Evolutionary conservation across 2,888 invertebrate species (phyloP).

Genomic region (Tiliacea aurago): DNA sequence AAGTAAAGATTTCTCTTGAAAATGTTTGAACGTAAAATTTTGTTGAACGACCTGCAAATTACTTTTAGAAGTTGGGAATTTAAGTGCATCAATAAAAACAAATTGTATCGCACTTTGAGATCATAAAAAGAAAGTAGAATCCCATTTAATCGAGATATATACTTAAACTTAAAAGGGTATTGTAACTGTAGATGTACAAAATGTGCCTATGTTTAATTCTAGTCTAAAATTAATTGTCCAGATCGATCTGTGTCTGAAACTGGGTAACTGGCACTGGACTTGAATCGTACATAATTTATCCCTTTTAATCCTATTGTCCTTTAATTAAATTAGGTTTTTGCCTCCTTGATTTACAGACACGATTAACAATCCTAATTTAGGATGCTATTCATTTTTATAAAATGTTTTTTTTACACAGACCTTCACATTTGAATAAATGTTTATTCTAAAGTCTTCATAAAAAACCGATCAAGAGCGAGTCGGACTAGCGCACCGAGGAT

Average conservation of each 20-base stretch:
- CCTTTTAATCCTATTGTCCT: conserved; percentile 54
- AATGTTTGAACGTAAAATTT: conserved; percentile 9
- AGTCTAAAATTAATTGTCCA: conserved; percentile 40
- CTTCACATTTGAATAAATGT: conserved; percentile 5
- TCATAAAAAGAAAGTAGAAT: conserved; percentile 30
- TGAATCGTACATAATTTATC: conserved; percentile 54
- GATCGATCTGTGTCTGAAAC: conserved; percentile 52
- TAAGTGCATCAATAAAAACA: conserved; percentile 44
- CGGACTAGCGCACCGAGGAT: too few relatives aligned
- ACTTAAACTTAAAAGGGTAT: conserved; percentile 17
- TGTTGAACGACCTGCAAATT: conserved; percentile 28
- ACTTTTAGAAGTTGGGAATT: conserved; percentile 24
- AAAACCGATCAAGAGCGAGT: too few relatives aligned
- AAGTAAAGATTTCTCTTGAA: conserved; percentile 3
- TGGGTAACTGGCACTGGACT: conserved; percentile 25
- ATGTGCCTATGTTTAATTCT: conserved; percentile 19
- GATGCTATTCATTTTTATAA: conserved; percentile 11
- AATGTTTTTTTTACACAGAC: background rate
- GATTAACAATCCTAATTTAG: conserved; percentile 40
- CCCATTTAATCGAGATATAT: conserved; percentile 24
- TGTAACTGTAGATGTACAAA: background rate
- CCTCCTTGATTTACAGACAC: conserved; percentile 43
- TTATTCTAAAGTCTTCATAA: background rate
- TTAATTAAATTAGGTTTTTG: conserved; percentile 55
- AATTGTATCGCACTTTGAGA: conserved; percentile 40